Evolutionary conservation across 2,888 invertebrate species (phyloP), one percentile per base, ranked within the genome.

Genomic region (Sphaerophoria taeniata): DNA sequence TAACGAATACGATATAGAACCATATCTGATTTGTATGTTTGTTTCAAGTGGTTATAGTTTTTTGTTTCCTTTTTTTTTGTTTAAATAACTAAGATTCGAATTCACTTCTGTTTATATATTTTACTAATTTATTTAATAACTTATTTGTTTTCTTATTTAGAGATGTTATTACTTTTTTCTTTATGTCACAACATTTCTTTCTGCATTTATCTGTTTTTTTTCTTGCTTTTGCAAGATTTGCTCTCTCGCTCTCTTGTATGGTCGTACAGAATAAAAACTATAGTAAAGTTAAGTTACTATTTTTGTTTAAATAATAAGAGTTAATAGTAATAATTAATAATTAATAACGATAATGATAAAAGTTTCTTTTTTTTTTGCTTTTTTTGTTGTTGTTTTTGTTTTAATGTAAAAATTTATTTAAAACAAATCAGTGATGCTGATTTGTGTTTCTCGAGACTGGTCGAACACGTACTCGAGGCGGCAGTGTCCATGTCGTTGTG

Each of bases 401-500:
- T 55, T 72, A 85, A 81, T 70, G 77, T 85, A 81, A 85, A 65
- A 81, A 85, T 77, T 85, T 73, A 70, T 81, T 72, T 77, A 73
- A 73, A 73, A 53, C 81, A 85, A 85, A 85, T 85, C 85, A 85
- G 70, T 88, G 89, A 87, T 89, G 89, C 84, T 89, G 89, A 88
- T 90, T 89, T 89, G 90, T 88, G 90, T 92, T 90, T 90, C 92
- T 91, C 89, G 92, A 92, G 88, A 92, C 91, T 87, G 92, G 92
- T 89, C 92, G 90, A 88, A 92, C 92, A 89, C 91, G 92, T 89
- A 92, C 91, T 89, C 94, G 93, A 90, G 93, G 92, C 89, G 93
- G 94, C 91, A 94, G 90, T 91, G 94, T 94, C 94, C 94, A 94
- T 91, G 93, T 92, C 88, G 92, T 91, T 88, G 93, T 90, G 92